A percentile compares a stretch with the other conserved stretches of the same genome.
These are phyloP conservation scores for Premnoplex brunnescens DNA, from an alignment of 2,797 vertebrate genomes.

Conservation along the genomic window DNA sequence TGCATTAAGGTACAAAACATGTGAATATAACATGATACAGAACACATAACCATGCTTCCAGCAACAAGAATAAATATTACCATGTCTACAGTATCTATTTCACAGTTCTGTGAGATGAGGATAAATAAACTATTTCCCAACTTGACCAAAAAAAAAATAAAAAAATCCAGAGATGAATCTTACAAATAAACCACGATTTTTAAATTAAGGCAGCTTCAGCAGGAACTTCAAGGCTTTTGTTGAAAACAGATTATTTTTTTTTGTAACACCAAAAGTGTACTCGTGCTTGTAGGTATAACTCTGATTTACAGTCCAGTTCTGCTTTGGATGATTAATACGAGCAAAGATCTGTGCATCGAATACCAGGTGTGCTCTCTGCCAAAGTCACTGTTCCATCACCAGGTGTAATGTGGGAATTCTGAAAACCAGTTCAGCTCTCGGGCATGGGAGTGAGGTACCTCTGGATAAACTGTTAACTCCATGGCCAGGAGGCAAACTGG, in stretches of 20 bases:
- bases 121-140: slow-evolving; percentile 18
- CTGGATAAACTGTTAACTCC: not conserved
- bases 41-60: slow-evolving; percentile 53
- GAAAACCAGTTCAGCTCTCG: not conserved
- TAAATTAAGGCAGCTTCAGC: slow-evolving; percentile 77
- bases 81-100: slow-evolving; percentile 41
- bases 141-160: not conserved
- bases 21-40: slow-evolving; percentile 33
- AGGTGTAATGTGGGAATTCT: not conserved
- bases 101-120: slow-evolving; percentile 54
- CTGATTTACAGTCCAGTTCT: not conserved
- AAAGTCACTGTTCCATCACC: not conserved
- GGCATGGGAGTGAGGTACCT: not conserved
- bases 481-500: not conserved
- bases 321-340: not conserved
- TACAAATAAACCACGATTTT: slow-evolving; percentile 34
- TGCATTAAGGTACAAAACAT: slow-evolving; percentile 47
- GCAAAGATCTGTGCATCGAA: not conserved
- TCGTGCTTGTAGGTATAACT: not conserved
- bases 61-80: slow-evolving; percentile 62
- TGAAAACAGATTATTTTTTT: not conserved
- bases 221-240: slow-evolving; percentile 66
- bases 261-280: not conserved
- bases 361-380: not conserved
- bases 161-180: slow-evolving; percentile 31